Evolutionary conservation across 2,797 vertebrate genomes (phyloP).

Genomic region (Myotis findleyi): DNA sequence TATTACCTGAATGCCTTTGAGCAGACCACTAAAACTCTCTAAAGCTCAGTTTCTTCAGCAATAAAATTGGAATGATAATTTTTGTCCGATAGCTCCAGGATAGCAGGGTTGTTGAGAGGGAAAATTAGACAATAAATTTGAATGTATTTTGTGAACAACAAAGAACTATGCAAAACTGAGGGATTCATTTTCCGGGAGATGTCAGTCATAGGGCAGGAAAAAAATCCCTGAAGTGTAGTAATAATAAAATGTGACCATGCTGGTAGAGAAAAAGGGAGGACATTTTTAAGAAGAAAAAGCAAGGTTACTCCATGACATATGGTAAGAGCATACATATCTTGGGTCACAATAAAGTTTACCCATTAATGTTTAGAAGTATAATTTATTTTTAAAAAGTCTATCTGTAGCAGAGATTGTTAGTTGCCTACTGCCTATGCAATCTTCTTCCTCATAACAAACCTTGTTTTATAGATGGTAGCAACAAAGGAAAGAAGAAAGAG

Average conservation of each 20-base stretch:
- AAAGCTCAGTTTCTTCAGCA: background rate
- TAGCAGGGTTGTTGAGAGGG: background rate
- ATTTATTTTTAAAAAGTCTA: conserved; percentile 28
- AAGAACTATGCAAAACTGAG: conserved; percentile 29
- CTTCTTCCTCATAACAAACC: background rate
- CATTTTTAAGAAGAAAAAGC: background rate
- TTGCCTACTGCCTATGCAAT: background rate
- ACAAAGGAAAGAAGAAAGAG: background rate
- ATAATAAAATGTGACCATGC: background rate
- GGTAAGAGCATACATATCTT: background rate
- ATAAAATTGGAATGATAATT: background rate
- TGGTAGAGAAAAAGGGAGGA: background rate
- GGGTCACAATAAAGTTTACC: background rate
- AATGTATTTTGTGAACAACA: background rate
- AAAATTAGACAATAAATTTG: conserved; percentile 16
- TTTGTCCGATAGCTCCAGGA: background rate
- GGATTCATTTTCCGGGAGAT: background rate
- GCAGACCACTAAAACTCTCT: background rate
- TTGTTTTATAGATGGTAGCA: background rate
- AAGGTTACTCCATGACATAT: background rate
- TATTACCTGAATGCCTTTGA: background rate
- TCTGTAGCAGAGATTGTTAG: background rate
- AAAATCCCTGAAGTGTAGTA: background rate
- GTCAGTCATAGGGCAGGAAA: background rate
- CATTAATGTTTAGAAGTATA: background rate